Conservation (phyloP, 2,797 vertebrate species). For the Mus caroli region DNA sequence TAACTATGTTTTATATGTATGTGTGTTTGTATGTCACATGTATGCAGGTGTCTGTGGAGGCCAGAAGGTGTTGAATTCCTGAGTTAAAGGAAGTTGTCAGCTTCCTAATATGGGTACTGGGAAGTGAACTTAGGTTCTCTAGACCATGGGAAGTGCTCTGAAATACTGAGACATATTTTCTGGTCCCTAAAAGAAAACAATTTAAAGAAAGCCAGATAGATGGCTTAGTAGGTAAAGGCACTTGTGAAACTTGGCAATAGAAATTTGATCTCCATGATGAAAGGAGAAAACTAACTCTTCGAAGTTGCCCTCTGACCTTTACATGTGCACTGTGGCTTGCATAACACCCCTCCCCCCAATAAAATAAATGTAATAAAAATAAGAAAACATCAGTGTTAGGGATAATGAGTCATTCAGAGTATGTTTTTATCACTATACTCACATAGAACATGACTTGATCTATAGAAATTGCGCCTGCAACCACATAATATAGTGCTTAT, state of each 20-base stretch:
- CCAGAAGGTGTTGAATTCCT: not conserved
- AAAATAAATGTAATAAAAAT: conserved; percentile 22
- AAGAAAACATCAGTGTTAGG: not conserved
- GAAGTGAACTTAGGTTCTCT: not conserved
- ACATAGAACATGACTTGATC: conserved; percentile 25
- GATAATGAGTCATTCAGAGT: conserved; percentile 43
- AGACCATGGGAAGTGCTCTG: not conserved
- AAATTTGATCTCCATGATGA: not conserved
- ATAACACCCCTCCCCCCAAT: not conserved
- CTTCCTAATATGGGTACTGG: not conserved
- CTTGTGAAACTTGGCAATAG: not conserved
- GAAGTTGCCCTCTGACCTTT: not conserved
- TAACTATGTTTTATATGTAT: not conserved
- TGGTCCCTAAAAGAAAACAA: not conserved
- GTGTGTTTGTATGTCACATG: not conserved
- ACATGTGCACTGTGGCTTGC: not conserved
- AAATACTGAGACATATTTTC: not conserved
- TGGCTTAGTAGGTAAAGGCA: not conserved
- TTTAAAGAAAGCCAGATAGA: not conserved
- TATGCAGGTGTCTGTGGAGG: not conserved
- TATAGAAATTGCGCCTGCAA: conserved; percentile 10
- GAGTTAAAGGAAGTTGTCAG: not conserved
- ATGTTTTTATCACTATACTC: conserved; percentile 33
- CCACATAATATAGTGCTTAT: conserved; percentile 50
- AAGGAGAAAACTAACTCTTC: not conserved